phyloP scores from a whole-genome alignment of 2,113 vertebrate species.

The Plecturocebus donacophilus region DNA sequence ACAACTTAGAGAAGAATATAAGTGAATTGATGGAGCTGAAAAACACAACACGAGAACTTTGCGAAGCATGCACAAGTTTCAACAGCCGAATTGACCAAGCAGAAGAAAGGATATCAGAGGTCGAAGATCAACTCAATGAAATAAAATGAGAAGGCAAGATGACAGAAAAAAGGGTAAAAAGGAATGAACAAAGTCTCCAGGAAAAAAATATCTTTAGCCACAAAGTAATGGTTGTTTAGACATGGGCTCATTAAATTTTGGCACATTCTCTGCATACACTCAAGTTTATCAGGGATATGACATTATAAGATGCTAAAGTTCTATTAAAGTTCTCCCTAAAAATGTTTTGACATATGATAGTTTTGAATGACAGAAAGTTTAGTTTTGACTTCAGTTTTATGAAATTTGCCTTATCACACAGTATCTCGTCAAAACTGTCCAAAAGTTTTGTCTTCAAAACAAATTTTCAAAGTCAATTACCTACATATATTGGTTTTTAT shows the following conservation, averaged over 20 bases:
- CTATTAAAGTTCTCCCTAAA: not conserved
- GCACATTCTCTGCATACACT: not conserved
- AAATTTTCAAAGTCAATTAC: not conserved
- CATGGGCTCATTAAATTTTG: not conserved
- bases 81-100: no score
- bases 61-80: no score
- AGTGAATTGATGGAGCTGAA: no score
- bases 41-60: no score
- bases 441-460: not conserved
- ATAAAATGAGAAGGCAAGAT: no score
- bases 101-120: no score
- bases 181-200: no score
- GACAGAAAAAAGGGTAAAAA: no score
- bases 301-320: not conserved
- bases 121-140: no score
- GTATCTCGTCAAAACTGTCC: not conserved
- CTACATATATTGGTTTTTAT: not conserved
- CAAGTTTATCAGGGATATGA: not conserved
- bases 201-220: not conserved
- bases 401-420: not conserved
- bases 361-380: not conserved
- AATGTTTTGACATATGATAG: not conserved
- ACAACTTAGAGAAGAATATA: no score
- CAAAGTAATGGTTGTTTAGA: not conserved
- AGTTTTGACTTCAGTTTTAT: not conserved